A percentile compares a stretch with the other conserved stretches of the same genome.
Conservation (phyloP, 2,113 vertebrate species). For the Macquaria australasica region DNA sequence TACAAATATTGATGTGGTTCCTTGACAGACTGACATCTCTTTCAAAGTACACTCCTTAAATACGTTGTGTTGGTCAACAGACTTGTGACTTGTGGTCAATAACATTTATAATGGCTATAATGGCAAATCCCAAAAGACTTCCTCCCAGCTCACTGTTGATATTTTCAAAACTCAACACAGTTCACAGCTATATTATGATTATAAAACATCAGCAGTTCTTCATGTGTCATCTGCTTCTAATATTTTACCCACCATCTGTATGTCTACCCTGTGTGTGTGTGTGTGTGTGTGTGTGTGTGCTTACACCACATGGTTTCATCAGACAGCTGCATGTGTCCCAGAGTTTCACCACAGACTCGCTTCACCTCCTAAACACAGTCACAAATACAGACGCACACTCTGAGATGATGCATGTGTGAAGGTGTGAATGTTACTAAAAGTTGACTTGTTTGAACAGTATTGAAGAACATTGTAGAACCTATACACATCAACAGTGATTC, state of each 20-base stretch:
- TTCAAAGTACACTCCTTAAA: too few relatives aligned
- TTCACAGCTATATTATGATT: not conserved
- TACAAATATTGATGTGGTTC: not conserved
- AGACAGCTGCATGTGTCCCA: slow-evolving; percentile 59
- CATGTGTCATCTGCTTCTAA: not conserved
- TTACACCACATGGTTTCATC: slow-evolving; percentile 29
- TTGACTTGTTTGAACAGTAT: not conserved
- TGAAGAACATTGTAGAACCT: not conserved
- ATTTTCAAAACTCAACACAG: not conserved
- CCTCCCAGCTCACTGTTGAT: not conserved
- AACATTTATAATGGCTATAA: too few relatives aligned
- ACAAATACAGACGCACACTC: not conserved
- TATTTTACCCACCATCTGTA: slow-evolving; percentile 39
- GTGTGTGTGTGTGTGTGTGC: slow-evolving; percentile 11
- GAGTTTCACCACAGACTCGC: slow-evolving; percentile 7
- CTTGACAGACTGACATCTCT: not conserved
- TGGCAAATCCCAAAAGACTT: not conserved
- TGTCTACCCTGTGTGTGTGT: not conserved
- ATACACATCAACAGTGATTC: not conserved
- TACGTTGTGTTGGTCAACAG: too few relatives aligned
- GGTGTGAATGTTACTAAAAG: not conserved
- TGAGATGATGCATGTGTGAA: slow-evolving; percentile 1
- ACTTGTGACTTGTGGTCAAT: too few relatives aligned
- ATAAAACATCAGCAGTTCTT: slow-evolving; percentile 16
- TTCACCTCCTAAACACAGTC: slow-evolving; percentile 5